Evolutionary conservation across 2,113 vertebrate genomes (phyloP), one percentile per base, ranked within the genome.

Genomic region (Aythya baeri): DNA sequence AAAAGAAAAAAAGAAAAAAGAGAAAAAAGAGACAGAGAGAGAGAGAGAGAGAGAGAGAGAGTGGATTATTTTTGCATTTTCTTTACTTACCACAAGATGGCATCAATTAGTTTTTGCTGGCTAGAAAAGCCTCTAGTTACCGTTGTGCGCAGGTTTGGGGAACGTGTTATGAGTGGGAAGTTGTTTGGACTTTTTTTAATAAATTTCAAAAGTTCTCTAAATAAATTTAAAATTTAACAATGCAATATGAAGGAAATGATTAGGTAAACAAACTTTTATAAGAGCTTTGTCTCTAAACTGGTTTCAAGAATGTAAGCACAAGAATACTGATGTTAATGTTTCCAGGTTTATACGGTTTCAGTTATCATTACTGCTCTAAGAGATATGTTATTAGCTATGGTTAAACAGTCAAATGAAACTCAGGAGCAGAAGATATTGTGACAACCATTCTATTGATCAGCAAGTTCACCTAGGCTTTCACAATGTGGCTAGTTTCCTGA

Each of bases 61-160:
- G 41, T 41, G 2, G 2, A 5, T 31, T 57, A 31, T 0, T 62
- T 84, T 78, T 63, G 50, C 72, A 73, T 67, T 97, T 93, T 67
- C 84, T 74, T 34, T 63, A 38, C 0, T 14, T 26, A 67, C 97
- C 98, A 96, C 95, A 84, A 97, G 98, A 95, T 98, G 98, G 97
- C 97, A 92, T 32, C 84, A 96, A 94, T 94, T 90, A 67, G 66
- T 96, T 97, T 97, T 75, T 61, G 57, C 55, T 71, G 49, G 36
- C 41, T 10, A 13, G 22, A 52, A 11, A 36, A 16, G 36, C 13
- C 41, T 7, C 5, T 10, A 12, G 43, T 46, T 31, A 8, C 1
- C 41, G 75, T 8, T 20, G 26, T 49, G 14, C 12, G 6, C 13
- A 6, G 3, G 10, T 55, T 78, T 74, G 27, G 20, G 13, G 18